phyloP scores from a whole-genome alignment of 2,797 vertebrate genomes.

The Notolepis coatsorum region DNA sequence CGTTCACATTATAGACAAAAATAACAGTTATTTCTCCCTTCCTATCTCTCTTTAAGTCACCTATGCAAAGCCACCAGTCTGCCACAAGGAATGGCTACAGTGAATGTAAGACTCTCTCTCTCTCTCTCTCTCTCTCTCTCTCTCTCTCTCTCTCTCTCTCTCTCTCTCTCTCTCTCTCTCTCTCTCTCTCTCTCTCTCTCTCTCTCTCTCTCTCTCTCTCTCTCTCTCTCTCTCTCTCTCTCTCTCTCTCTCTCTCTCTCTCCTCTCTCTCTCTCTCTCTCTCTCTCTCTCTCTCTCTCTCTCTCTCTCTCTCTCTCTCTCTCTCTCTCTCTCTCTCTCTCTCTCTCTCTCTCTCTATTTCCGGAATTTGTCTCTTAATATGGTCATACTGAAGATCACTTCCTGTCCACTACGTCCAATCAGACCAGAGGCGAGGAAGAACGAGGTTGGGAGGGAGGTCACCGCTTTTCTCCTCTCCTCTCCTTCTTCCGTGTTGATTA shows the following conservation, averaged over 20 bases:
- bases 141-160: too few relatives aligned
- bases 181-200: too few relatives aligned
- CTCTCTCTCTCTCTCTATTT: too few relatives aligned
- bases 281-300: too few relatives aligned
- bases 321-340: too few relatives aligned
- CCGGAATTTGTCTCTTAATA: slow-evolving; percentile 24
- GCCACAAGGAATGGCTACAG: slow-evolving; percentile 10
- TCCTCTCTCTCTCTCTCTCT: too few relatives aligned
- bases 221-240: too few relatives aligned
- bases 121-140: too few relatives aligned
- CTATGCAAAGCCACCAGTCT: slow-evolving; percentile 11
- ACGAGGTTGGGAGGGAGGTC: not conserved
- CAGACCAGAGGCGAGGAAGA: slow-evolving; percentile 5
- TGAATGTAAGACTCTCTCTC: slow-evolving; percentile 21
- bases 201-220: too few relatives aligned
- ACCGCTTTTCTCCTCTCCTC: not conserved
- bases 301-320: too few relatives aligned
- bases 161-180: too few relatives aligned
- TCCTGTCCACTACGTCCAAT: slow-evolving; percentile 13
- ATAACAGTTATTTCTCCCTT: not conserved
- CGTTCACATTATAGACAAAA: not conserved
- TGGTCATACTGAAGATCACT: not conserved
- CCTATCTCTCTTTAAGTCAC: not conserved
- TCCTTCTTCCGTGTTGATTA: not conserved
- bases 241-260: too few relatives aligned